Evolutionary conservation across 2,888 invertebrate genomes (phyloP), one percentile per base, ranked within the genome.

Genomic region (Anaspis maculata): DNA sequence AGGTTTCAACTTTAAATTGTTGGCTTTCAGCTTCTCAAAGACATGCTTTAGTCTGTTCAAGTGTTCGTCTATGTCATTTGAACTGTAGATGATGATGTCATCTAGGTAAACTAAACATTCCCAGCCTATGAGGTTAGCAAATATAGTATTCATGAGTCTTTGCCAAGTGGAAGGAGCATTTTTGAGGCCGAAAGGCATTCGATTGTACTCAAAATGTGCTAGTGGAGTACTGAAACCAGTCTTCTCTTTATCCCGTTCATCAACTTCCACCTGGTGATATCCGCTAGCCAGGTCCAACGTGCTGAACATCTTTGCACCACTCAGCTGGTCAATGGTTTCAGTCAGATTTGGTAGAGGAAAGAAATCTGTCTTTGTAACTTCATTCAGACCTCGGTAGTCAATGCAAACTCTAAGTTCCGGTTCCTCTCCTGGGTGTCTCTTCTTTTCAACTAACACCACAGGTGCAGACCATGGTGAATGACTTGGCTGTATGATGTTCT

Each of bases 141-240:
- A 35, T 2, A 49, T 46, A 3, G 36, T 29, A 25, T 61, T 46
- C 55, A 61, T 61, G 3, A 54, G 13, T 1, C 54, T 30, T 22
- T 54, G 52, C 33, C 58, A 61, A 0, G 54, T 56, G 2, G 52
- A 46, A 0, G 57, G 57, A 1, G 56, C 54, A 15, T 55, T 54
- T 30, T 46, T 46, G 2, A 60, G 31, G 0, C 57, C 57, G 42
- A 59, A 57, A 0, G 49, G 46, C 51, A 56, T 50, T 3, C 45
- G 19, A 2, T 22, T 31, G 25, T 41, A 55, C 13, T 53, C 43
- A 9, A 38, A 52, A 16, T 52, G 50, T 1, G 44, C 46, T 3
- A 41, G 26, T 1, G 39, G 35, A 3, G 46, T 48, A 0, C 44
- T 39, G 14, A 54, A 52, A 2, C 51, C 49, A 1, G 42, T 54